phyloP scores from a whole-genome alignment of 92 coral and sea anemone species.

The Nematostella vectensis region DNA sequence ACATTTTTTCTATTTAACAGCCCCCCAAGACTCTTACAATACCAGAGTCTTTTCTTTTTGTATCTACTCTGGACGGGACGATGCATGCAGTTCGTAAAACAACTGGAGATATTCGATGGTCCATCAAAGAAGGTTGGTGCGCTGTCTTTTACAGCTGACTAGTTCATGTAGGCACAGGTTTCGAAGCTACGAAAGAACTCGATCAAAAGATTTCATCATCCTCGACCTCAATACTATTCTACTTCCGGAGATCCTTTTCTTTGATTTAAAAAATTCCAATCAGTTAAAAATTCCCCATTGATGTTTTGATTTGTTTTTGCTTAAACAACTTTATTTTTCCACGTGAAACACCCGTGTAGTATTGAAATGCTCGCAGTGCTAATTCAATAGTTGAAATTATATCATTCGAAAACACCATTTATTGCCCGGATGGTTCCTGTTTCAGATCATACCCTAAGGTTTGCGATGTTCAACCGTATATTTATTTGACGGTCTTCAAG shows the following conservation, averaged over 20 bases:
- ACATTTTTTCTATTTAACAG: constrained; percentile 3
- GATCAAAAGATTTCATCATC: constrained; percentile 1
- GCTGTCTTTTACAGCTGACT: neutral
- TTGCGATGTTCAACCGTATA: too few relatives aligned
- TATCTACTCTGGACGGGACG: constrained; percentile 94
- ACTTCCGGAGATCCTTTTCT: neutral
- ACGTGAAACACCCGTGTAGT: too few relatives aligned
- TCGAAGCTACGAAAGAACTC: neutral
- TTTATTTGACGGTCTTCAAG: too few relatives aligned
- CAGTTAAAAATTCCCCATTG: too few relatives aligned
- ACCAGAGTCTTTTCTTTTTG: constrained; percentile 87
- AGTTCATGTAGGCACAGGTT: neutral
- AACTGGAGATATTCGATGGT: constrained; percentile 94
- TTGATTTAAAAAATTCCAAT: too few relatives aligned
- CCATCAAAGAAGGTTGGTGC: constrained; percentile 83
- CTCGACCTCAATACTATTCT: neutral
- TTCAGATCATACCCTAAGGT: too few relatives aligned
- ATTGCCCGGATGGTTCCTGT: too few relatives aligned
- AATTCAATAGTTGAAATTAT: too few relatives aligned
- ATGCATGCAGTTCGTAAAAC: constrained; percentile 91
- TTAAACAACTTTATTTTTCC: too few relatives aligned
- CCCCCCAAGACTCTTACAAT: constrained; percentile 79
- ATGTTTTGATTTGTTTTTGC: too few relatives aligned
- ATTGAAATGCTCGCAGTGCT: too few relatives aligned
- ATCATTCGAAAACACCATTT: too few relatives aligned